Conservation (phyloP, 2,113 vertebrate genomes). For the Percopsis transmontana region DNA sequence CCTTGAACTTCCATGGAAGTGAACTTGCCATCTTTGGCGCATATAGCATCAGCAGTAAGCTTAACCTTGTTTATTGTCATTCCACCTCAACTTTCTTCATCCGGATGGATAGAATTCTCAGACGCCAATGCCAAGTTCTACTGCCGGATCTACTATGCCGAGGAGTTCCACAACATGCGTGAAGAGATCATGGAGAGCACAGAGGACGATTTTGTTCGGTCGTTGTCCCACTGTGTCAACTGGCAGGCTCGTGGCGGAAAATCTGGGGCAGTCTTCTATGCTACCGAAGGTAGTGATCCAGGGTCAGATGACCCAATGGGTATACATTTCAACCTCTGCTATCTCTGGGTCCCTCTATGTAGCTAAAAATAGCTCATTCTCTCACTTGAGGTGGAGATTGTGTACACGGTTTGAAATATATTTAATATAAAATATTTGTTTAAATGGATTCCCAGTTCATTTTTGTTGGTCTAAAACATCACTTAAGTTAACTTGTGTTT, state of each 20-base stretch:
- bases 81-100: background rate
- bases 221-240: slow-evolving; percentile 93
- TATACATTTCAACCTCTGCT: no score
- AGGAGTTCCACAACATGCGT: slow-evolving; percentile 96
- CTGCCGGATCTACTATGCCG: slow-evolving; percentile 95
- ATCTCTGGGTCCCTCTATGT: no score
- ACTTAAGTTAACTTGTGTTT: background rate
- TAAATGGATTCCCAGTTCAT: no score
- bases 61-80: background rate
- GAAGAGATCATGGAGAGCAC: slow-evolving; percentile 93
- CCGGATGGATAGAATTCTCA: slow-evolving; percentile 86
- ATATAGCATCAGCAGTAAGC: background rate
- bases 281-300: slow-evolving; percentile 93
- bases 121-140: slow-evolving; percentile 97
- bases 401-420: background rate
- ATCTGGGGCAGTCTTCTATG: slow-evolving; percentile 96
- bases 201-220: slow-evolving; percentile 93
- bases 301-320: no score
- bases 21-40: background rate
- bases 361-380: no score
- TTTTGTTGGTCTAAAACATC: background rate
- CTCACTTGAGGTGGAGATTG: background rate
- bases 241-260: slow-evolving; percentile 98
- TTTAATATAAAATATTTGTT: no score
- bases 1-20: background rate